Base-by-base conservation (phyloP, 2,888 invertebrate genomes). In the Allolobophora icterica region DNA sequence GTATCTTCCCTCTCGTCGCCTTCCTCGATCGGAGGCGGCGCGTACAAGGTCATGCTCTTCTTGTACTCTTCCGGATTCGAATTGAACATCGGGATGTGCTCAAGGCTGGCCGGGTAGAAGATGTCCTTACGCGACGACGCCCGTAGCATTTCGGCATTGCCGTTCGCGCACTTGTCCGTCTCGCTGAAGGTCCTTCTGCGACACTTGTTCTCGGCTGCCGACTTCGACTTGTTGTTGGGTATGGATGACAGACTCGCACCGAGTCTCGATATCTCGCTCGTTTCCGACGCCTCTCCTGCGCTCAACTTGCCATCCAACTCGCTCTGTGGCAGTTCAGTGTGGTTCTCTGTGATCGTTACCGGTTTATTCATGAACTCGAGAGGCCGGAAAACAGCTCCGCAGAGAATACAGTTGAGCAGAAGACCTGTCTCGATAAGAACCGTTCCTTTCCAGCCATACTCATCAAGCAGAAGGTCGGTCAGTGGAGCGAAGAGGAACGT, bases 351-450 rank as follows among this genome's bases (percentile, higher is more conserved):
- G n/a, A 84, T 24, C 24, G 40, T 33, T 42, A 11, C 83, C 38
- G 30, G 30, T 35, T 34, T 30, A 17, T 52, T 17, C 17, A 19
- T 38, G 24, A 33, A 11, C 33, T 38, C 84, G 21, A 90, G 24
- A 0, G 99, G 98, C 93, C 97, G 96, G 95, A 99, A 98, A 94
- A 99, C 96, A 0, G 97, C 97, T 42, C 99, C 99, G 94, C 98
- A 98, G 89, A 98, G 96, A 92, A 97, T 97, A 95, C 99, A 98
- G 95, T 98, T 97, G 38, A 99, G 96, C 90, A 98, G 97, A 83
- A 98, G 96, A 15, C 97, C 98, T 30, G 98, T 97, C 89, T 98
- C 97, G 58, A 99, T 93, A 38, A 98, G 96, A 96, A 98, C 97
- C 1, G 98, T 97, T 30, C 97, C 97, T 91, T 98, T 96, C 98